phyloP scores from a whole-genome alignment of 2,797 vertebrate species.

The Channallabes apus region DNA sequence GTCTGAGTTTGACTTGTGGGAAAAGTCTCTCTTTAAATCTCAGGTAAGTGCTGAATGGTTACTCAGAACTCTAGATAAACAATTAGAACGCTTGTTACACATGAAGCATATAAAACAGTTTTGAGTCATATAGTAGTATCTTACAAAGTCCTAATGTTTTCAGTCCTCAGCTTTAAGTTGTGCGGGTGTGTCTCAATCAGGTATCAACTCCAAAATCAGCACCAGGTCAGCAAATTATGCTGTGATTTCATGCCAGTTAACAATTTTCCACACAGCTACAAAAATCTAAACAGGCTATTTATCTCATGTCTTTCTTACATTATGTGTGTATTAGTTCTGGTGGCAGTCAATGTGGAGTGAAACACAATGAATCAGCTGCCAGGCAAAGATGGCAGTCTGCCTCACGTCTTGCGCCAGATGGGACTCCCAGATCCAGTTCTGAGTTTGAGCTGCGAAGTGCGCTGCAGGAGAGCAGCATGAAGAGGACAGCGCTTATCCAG shows the following conservation, averaged over 20 bases:
- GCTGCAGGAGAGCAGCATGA: conserved; percentile 59
- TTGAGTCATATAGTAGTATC: background rate
- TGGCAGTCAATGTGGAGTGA: conserved; percentile 53
- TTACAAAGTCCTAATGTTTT: conserved; percentile 1
- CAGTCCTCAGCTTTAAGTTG: conserved; percentile 70
- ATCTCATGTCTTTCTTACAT: background rate
- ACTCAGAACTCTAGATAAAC: background rate
- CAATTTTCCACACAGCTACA: background rate
- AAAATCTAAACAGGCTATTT: background rate
- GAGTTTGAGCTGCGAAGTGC: conserved; percentile 55
- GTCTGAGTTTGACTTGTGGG: conserved; percentile 69
- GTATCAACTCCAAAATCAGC: conserved; percentile 61
- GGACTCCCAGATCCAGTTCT: conserved; percentile 38
- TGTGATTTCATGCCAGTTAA: background rate
- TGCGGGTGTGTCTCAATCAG: conserved; percentile 61
- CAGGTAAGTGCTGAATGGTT: conserved; percentile 61
- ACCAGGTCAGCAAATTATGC: conserved; percentile 58
- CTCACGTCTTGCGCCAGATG: conserved; percentile 61
- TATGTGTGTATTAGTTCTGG: conserved; percentile 50
- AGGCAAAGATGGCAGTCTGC: conserved; percentile 68
- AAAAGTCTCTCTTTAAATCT: conserved; percentile 62
- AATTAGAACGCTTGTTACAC: background rate
- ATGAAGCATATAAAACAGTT: too few species aligned
- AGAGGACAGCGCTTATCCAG: conserved; percentile 54
- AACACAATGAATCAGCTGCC: conserved; percentile 53